Base-by-base conservation (phyloP, 2,888 invertebrate genomes). In the Operophtera brumata region DNA sequence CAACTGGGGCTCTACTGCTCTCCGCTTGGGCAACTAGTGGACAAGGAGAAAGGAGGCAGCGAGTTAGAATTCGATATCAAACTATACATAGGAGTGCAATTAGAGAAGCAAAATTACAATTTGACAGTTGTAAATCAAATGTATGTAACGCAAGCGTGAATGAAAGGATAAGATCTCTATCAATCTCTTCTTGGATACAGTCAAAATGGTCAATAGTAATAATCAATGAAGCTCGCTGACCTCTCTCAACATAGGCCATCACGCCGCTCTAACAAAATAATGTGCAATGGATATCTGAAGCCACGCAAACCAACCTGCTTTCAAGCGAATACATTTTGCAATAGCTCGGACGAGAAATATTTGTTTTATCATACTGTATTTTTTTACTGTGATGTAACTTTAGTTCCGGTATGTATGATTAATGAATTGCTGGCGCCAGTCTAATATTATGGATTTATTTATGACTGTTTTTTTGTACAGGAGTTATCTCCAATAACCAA, bases 281-380 rank as follows among this genome's bases (percentile, higher is more conserved):
- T 69, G 57, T 60, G 60, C 55, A 57, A 59, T 69, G 70, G 70
- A 71, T 73, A 57, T 53, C 57, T 57, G 71, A 69, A 73, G 66
- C 69, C 70, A 69, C 67, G 73, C 76, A 75, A 70, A 68, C 73
- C 69, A 72, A 73, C 65, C 57, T 67, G 73, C 78, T 82, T 80
- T 77, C 75, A 71, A 74, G 71, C 66, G 70, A 71, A 78, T 73
- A 70, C 67, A 69, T 78, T 75, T 79, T 70, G 79, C 75, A 77
- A 77, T 63, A 62, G 51, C 54, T 52, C 55, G 30, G 37, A 47
- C 14, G 10, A 43, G 40, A 37, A 14, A 32, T 45, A 45, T 52
- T 47, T 49, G 49, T 39, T 45, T 53, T 40, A 42, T 52, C 25
- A 52, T 36, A 14, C 4, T 35, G 10, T 25, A 12, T 32, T 37